These are phyloP conservation scores for Rousettus madagascariensis DNA, from an alignment of 2,797 vertebrate species.

Conservation along the genomic window DNA sequence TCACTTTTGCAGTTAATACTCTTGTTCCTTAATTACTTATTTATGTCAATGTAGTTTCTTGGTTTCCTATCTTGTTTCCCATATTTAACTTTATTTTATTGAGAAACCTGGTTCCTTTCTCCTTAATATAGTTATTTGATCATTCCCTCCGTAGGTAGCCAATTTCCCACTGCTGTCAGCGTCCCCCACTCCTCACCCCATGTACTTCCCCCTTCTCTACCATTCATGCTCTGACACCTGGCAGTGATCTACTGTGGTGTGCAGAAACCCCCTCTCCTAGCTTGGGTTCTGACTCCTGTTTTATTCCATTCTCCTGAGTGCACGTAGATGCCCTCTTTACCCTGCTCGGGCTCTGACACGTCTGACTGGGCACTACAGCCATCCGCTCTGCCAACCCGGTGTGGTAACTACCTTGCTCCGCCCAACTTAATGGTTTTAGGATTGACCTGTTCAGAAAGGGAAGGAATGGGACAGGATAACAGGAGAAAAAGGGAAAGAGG, in stretches of 20 bases:
- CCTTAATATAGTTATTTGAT: neutral
- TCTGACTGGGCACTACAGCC: neutral
- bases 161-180: neutral
- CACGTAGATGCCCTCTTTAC: neutral
- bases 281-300: neutral
- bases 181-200: fast-evolving
- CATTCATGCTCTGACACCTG: neutral
- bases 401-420: neutral
- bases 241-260: no score
- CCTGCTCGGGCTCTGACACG: neutral
- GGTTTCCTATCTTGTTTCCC: neutral
- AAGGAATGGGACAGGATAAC: neutral
- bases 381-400: neutral
- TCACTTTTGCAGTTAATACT: neutral
- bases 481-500: neutral
- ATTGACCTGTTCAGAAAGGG: neutral
- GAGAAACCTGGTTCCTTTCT: neutral
- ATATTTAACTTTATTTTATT: neutral
- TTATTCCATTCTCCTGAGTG: neutral
- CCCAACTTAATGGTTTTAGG: neutral
- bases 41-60: neutral
- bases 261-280: neutral
- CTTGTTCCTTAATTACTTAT: neutral
- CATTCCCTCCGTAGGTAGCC: neutral
- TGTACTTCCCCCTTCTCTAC: neutral